Evolutionary conservation across 2,888 invertebrate species (phyloP), one percentile per base, ranked within the genome.

Genomic region (Agrochola macilenta): DNA sequence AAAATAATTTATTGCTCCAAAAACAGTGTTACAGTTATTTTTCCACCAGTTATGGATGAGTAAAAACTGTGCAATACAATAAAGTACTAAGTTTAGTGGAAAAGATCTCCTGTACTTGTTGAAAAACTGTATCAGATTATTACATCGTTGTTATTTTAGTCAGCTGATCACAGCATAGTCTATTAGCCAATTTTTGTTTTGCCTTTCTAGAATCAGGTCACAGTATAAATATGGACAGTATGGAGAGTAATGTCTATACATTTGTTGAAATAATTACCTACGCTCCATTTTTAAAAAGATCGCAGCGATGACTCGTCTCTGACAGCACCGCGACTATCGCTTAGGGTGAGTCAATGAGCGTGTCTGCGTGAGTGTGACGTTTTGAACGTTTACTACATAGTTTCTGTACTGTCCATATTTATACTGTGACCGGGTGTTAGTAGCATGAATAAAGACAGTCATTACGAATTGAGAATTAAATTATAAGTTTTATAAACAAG

Each of bases 401-500:
- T 43, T 43, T 43, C 11, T 43, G 11, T 43, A 43, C 43, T 43
- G 43, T 43, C 11, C 43, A 43, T 43, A 43, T 43, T 43, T 43
- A 43, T 11, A 43, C 43, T 43, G 43, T 43, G 43, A 43, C 43
- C n/a, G 14, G n/a, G 1, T 20, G 30, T 65, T 26, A 26, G 26
- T 52, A 20, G 52, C 14, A 58, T 69, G 69, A 64, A 39, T 14
- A 65, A 69, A 39, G 46, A 71, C 63, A 75, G 75, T 69, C 43
- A 69, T 52, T 58, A 64, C 39, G n/a, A 65, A 70, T 69, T 58
- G 43, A 77, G 46, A 65, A 52, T 81, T 60, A 66, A 80, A 26
- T 81, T 64, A 26, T 64, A 69, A 23, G 43, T 57, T 70, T 65
- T 49, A 26, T 5, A 26, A 66, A 35, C 9, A 12, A 74, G 30